Percentiles rank a stretch among this genome's conserved stretches.
Conservation (phyloP, 2,888 invertebrate genomes). For the Drosophila kuntzei region DNA sequence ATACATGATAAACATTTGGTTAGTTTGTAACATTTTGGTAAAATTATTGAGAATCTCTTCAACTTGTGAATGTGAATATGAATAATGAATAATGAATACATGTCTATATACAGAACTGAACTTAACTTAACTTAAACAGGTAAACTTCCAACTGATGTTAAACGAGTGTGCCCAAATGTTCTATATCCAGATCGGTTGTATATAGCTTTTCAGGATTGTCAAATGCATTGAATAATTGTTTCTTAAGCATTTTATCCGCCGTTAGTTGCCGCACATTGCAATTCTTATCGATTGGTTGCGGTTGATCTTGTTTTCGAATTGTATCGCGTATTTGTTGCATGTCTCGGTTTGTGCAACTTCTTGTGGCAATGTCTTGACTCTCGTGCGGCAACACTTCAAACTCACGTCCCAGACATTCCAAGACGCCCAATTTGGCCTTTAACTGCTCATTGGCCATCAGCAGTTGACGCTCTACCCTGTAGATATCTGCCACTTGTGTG, state of each 20-base stretch:
- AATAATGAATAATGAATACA: constrained; percentile 15
- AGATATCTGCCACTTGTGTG: constrained; percentile 87
- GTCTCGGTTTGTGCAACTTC: constrained; percentile 1
- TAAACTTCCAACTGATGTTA: constrained; percentile 16
- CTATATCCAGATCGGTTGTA: constrained; percentile 26
- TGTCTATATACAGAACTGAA: constrained; percentile 19
- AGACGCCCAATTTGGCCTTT: constrained; percentile 86
- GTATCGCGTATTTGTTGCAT: constrained; percentile 11
- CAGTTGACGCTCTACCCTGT: constrained; percentile 86
- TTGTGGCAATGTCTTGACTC: background rate
- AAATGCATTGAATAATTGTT: constrained; percentile 66
- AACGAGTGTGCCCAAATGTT: constrained; percentile 62
- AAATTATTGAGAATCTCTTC: constrained; percentile 39
- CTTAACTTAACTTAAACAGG: constrained; percentile 11
- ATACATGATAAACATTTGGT: constrained; percentile 38
- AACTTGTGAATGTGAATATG: constrained; percentile 15
- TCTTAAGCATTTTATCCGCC: constrained; percentile 66
- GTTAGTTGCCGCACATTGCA: constrained; percentile 55
- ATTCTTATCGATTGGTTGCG: constrained; percentile 54
- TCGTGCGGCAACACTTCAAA: constrained; percentile 69
- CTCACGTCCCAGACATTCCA: constrained; percentile 87
- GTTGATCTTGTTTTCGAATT: constrained; percentile 14
- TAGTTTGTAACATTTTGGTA: constrained; percentile 47
- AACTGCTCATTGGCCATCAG: constrained; percentile 87
- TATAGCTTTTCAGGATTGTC: background rate